Conservation (phyloP, 2,113 vertebrate species). For the Anarrhichthys ocellatus region DNA sequence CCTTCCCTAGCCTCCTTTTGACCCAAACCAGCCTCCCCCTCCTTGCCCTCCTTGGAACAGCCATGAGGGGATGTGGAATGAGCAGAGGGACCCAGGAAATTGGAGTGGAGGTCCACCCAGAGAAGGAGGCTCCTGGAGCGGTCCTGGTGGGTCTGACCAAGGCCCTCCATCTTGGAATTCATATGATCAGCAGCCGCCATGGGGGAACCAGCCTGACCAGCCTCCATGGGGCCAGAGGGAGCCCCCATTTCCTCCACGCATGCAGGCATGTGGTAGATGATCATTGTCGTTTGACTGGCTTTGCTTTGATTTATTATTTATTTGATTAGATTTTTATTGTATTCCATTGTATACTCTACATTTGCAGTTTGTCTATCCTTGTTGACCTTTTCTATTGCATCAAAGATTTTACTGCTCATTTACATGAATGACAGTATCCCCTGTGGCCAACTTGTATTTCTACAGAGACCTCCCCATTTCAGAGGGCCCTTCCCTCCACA, state of each 20-base stretch:
- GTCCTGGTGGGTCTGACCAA: conserved; percentile 86
- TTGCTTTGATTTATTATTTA: not conserved
- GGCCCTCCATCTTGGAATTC: conserved; percentile 90
- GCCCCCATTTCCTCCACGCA: conserved; percentile 90
- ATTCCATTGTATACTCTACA: not conserved
- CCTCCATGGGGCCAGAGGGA: conserved; percentile 97
- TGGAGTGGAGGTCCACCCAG: conserved; percentile 91
- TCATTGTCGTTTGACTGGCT: not conserved
- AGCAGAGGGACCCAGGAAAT: conserved; percentile 92
- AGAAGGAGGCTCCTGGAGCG: conserved; percentile 88
- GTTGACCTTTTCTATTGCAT: not conserved
- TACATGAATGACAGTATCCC: not conserved
- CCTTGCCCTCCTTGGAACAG: conserved; percentile 98
- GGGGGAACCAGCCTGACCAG: conserved; percentile 94
- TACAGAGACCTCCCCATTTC: conserved; percentile 93
- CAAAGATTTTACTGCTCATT: not conserved
- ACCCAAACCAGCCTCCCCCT: conserved; percentile 90
- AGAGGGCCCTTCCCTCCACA: conserved; percentile 95
- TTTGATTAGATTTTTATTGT: not conserved
- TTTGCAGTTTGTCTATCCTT: not conserved
- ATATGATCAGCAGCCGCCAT: conserved; percentile 91
- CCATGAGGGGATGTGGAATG: conserved; percentile 97
- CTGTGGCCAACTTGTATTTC: not conserved
- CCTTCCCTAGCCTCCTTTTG: conserved; percentile 81
- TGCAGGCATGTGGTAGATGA: conserved; percentile 80